Percentiles rank a stretch among this genome's conserved stretches.
phyloP scores from a whole-genome alignment of 1,140 invertebrate species.

The Galleria mellonella region DNA sequence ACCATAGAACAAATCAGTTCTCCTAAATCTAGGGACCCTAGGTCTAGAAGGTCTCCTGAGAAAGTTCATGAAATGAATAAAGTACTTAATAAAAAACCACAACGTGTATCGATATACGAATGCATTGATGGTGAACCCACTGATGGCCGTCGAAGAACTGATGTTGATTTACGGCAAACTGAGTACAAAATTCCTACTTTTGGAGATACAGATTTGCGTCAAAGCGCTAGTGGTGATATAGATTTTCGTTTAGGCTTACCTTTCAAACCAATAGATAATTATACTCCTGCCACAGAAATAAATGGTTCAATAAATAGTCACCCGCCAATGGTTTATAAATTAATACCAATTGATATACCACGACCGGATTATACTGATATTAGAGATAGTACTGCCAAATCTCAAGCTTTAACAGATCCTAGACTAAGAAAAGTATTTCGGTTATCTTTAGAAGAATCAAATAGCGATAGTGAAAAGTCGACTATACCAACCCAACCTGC shows the following conservation, averaged over 20 bases:
- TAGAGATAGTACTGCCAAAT: conserved; percentile 80
- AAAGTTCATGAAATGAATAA: conserved; percentile 41
- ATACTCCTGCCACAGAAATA: conserved; percentile 88
- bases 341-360: conserved; percentile 80
- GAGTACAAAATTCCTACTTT: conserved; percentile 62
- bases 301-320: conserved; percentile 87
- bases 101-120: conserved; percentile 67
- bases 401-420: conserved; percentile 82
- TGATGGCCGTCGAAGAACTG: conserved; percentile 61
- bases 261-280: conserved; percentile 85
- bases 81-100: conserved; percentile 31
- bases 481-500: conserved; percentile 23
- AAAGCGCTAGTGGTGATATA: conserved; percentile 76
- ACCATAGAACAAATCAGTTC: conserved; percentile 24
- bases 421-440: conserved; percentile 84
- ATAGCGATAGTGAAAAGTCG: conserved; percentile 68
- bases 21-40: conserved; percentile 40
- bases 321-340: conserved; percentile 81
- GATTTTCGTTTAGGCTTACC: conserved; percentile 84
- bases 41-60: conserved; percentile 48
- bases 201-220: conserved; percentile 75
- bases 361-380: conserved; percentile 84
- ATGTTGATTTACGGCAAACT: conserved; percentile 77
- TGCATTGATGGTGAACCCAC: conserved; percentile 67
- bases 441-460: conserved; percentile 75